Conservation (phyloP, 2,113 vertebrate species). For the Brachypteracias leptosomus region DNA sequence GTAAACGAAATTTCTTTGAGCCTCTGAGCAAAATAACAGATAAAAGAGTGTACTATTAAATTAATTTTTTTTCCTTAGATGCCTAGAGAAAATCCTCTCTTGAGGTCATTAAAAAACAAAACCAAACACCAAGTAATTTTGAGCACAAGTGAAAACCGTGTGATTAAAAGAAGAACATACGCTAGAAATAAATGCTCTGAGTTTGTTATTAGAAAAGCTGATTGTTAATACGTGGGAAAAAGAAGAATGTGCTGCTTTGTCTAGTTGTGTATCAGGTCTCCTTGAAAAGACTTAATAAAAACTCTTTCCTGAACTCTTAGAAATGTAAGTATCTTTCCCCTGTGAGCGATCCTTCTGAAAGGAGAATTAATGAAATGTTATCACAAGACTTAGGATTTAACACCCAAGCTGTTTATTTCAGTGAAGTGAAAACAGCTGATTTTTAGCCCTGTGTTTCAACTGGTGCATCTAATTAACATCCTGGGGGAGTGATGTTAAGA, state of each 20-base stretch:
- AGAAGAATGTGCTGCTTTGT: background rate
- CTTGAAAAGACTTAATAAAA: background rate
- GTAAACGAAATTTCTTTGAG: background rate
- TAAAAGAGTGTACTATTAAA: background rate
- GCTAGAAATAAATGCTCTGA: background rate
- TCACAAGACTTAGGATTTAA: conserved; percentile 4
- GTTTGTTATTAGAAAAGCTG: background rate
- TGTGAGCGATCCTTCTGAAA: conserved; percentile 5
- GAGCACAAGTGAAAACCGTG: background rate
- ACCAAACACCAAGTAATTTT: background rate
- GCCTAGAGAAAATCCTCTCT: background rate
- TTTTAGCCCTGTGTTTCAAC: background rate
- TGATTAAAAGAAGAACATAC: background rate
- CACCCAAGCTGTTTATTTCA: conserved; percentile 7
- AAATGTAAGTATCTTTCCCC: background rate
- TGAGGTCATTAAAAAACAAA: background rate
- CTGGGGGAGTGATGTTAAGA: background rate
- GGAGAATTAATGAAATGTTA: conserved; percentile 26
- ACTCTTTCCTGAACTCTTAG: background rate
- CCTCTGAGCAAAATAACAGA: background rate
- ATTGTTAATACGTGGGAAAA: background rate
- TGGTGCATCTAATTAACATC: background rate
- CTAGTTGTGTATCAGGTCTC: background rate
- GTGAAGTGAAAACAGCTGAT: conserved; percentile 3
- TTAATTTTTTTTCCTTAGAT: background rate